Conservation (phyloP, 2,797 vertebrate genomes). For the Galago senegalensis region DNA sequence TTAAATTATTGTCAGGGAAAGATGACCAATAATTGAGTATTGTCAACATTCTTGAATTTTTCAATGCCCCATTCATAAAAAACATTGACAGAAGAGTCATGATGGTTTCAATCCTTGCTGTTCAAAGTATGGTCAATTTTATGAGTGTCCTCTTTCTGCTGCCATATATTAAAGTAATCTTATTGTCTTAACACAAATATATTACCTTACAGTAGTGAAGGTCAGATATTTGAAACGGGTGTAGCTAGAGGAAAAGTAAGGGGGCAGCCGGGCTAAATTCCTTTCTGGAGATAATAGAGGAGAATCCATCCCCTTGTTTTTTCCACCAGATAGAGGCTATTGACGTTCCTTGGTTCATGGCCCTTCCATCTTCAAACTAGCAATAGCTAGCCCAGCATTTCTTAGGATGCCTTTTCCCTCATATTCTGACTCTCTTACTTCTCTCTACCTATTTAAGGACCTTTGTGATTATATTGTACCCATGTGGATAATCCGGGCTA, state of each 20-base stretch:
- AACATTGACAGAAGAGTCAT: not conserved
- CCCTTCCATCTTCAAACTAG: not conserved
- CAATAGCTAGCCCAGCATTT: not conserved
- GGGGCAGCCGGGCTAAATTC: rapidly evolving
- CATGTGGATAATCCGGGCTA: not conserved
- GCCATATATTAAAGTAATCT: not conserved
- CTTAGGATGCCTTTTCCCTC: not conserved
- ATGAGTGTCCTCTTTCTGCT: not conserved
- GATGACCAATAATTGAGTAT: not conserved
- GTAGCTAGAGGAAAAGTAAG: not conserved
- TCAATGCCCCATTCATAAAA: not conserved
- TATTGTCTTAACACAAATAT: not conserved
- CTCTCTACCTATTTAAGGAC: not conserved
- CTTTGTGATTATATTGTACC: not conserved
- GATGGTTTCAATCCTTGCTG: not conserved
- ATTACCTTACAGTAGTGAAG: not conserved
- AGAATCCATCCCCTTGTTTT: not conserved
- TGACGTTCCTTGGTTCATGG: not conserved
- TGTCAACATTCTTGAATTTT: not conserved
- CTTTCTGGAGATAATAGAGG: not conserved
- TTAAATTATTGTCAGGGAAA: not conserved
- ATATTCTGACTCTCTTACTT: not conserved
- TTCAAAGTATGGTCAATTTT: not conserved
- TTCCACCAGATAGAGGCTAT: not conserved
- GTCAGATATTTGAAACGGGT: not conserved